Evolutionary conservation across 2,113 vertebrate species (phyloP), one percentile per base, ranked within the genome.

Genomic region (Nothocercus julius): DNA sequence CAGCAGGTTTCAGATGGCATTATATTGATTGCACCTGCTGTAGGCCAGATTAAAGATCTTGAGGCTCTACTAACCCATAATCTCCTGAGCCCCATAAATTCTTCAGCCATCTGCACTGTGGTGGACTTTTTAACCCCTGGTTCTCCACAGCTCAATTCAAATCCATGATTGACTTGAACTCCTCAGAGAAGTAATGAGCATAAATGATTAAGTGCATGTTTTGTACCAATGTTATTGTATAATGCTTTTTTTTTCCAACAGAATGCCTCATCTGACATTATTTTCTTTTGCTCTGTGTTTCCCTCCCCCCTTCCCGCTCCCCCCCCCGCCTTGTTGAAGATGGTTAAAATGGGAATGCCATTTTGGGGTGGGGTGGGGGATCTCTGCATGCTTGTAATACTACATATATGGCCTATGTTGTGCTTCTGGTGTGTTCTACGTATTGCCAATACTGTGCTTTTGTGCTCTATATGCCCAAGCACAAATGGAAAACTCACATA

Each of bases 1-100:
- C 87, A 90, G 63, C 1, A 3, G 91, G 90, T 83, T 89, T 95
- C 93, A 97, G 93, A 96, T 96, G 96, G 93, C 81, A 77, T 89
- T 85, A 89, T 47, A n/a, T 75, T 93, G 69, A 87, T 93, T 94
- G 63, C n/a, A 87, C 64, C 34, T 72, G 58, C 49, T 93, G 85
- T 87, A 83, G 85, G 51, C 95, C 89, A 84, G 63, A 80, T 81
- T 84, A 67, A 92, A 85, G 67, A 54, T 87, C 56, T 30, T 25
- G 56, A 36, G 24, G 32, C 36, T 91, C 69, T 30, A 14, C 81
- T 85, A 95, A 74, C 27, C 30, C 34, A 8, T 21, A 54, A 42
- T 91, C 89, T 76, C 78, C 58, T 96, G 94, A 81, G 73, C 82
- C 82, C 64, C 68, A 5, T 44, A 40, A 59, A 56, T 85, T 73